Evolutionary conservation across 2,797 vertebrate genomes (phyloP), one percentile per base, ranked within the genome.

Genomic region (Okamejei kenojei): DNA sequence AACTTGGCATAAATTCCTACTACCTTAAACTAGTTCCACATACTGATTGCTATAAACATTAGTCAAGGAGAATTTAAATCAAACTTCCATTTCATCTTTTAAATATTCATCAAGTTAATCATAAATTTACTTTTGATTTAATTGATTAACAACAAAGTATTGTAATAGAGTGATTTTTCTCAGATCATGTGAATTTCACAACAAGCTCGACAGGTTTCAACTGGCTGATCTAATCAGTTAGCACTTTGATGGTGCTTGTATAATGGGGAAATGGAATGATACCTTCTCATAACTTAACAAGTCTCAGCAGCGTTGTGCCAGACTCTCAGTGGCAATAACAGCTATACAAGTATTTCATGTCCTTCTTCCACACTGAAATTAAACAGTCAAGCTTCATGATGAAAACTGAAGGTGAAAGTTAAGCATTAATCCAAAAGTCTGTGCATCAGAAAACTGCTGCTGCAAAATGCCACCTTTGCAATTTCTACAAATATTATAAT

Each of bases 121-220:
- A 74, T 26, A 71, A 71, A 29, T 91, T 0, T 54, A 68, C 68
- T 82, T 88, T 73, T 38, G 23, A 71, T 38, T 6, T 10, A 73
- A 9, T n/a, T 29, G 5, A 78, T 78, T 29, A 29, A 32, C 19
- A 76, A 76, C 21, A 26, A 90, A 71, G 73, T n/a, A 45, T 58
- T 58, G 38, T 21, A 82, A 26, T 84, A 79, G 32, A 79, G 13
- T 65, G 11, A 63, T 86, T 86, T 86, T 32, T 15, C 11, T 21
- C 35, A 15, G 21, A 91, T 91, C 71, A 74, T 29, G 23, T 58
- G 71, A 92, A 45, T 76, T 45, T 76, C 19, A 73, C 74, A 73
- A 91, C 9, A 73, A 38, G 23, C 10, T 45, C 26, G 10, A 92
- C 71, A 92, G 26, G 90, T 92, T 92, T 76, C 11, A 92, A 92